Evolutionary conservation across 2,888 invertebrate genomes (phyloP).

Genomic region (Nyleta sp.): DNA sequence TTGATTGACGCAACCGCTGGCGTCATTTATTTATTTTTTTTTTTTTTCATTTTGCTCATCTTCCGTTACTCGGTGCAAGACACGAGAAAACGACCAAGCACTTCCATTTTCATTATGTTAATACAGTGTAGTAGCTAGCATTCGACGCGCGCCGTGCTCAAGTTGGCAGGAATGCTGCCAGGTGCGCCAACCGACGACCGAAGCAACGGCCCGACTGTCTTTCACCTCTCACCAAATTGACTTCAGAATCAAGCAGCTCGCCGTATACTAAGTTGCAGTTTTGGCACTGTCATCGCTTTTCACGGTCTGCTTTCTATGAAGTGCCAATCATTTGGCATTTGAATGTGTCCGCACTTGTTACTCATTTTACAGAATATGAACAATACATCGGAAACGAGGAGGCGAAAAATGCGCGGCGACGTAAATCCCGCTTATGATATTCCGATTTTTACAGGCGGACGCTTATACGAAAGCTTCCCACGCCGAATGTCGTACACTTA

Average conservation of each 20-base stretch:
- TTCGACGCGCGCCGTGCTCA: slow-evolving; percentile 54
- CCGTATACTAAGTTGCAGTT: slow-evolving; percentile 74
- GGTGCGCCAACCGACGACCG: slow-evolving; percentile 76
- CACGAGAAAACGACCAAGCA: slow-evolving; percentile 2
- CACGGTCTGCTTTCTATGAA: slow-evolving; percentile 32
- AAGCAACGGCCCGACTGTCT: slow-evolving; percentile 72
- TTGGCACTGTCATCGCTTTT: slow-evolving; percentile 60
- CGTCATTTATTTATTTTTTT: too few relatives aligned
- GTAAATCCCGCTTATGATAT: background rate
- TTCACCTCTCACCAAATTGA: slow-evolving; percentile 69
- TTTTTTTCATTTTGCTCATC: too few relatives aligned
- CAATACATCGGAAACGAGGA: background rate
- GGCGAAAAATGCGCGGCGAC: too few relatives aligned
- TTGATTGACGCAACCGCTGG: too few relatives aligned
- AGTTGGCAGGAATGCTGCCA: slow-evolving; percentile 75
- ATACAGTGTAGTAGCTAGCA: background rate
- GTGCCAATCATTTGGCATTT: slow-evolving; percentile 49
- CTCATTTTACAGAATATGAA: background rate
- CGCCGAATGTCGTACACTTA: slow-evolving; percentile 5
- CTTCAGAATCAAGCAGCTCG: slow-evolving; percentile 70
- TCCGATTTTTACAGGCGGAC: background rate
- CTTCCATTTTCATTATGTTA: background rate
- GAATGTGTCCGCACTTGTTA: slow-evolving; percentile 4
- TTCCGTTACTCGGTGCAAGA: too few relatives aligned
- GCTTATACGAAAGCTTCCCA: slow-evolving; percentile 23